Base-by-base conservation (phyloP, 2,888 invertebrate species). In the Chironomus riparius region DNA sequence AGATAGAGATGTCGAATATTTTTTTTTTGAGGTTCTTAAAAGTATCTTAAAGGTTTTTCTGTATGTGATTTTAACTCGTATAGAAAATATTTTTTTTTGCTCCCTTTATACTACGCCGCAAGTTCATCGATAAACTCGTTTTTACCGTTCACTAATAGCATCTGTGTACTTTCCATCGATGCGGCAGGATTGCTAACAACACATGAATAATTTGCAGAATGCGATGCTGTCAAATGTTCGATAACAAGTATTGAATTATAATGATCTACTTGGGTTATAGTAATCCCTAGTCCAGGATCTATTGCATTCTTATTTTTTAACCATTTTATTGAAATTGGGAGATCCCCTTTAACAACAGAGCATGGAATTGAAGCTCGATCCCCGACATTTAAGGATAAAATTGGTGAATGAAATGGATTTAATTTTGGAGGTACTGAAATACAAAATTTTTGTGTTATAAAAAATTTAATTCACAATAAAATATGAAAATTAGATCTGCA, bases 181-280 rank as follows among this genome's bases (percentile, higher is more conserved):
- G 91, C 91, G 77, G 90, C 91, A 80, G 88, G 86, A 84, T 91
- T 91, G 80, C 89, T 87, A 79, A 90, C 91, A 80, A 89, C 88
- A 84, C 92, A 92, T 78, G 90, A 89, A 84, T 91, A 91, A 85
- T 91, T 92, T 83, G 92, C 91, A 79, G 90, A 91, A 85, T 91
- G 91, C 83, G 90, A 90, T 81, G 90, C 90, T 80, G 88, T 88
- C 81, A 91, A 87, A 84, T 89, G 89, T 83, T 91, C 91, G 83
- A 91, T 91, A 84, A 90, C 89, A 84, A 91, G 87, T 84, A 91
- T 90, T 86, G 90, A 90, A 87, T 90, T 91, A 85, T 88, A 91
- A 83, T 89, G 89, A 85, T 91, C 90, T 85, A 91, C 89, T 85
- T 89, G 89, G 80, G 89, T 90, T 80, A 91, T 87, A 79, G 88